These are phyloP conservation scores for Menura novaehollandiae DNA, from an alignment of 2,113 vertebrate genomes.

Conservation along the genomic window DNA sequence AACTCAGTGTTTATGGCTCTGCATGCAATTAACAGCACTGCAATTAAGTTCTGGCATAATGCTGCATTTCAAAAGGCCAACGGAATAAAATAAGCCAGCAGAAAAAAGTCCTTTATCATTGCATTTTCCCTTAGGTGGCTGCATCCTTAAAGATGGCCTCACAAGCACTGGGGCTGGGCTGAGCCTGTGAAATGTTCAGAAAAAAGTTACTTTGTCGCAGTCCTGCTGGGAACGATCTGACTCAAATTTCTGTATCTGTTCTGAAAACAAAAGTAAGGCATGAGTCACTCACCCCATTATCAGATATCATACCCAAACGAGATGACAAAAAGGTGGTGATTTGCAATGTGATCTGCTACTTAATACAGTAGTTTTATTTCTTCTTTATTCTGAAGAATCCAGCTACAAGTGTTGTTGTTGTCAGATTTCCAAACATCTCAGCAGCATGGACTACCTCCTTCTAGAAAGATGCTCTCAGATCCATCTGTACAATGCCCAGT, in stretches of 20 bases:
- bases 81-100: background rate
- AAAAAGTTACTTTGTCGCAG: background rate
- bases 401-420: background rate
- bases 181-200: background rate
- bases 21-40: background rate
- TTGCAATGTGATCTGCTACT: background rate
- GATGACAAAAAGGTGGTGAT: background rate
- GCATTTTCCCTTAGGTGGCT: background rate
- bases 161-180: background rate
- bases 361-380: background rate
- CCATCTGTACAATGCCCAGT: background rate
- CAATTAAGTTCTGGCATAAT: slow-evolving; percentile 17
- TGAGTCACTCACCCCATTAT: background rate
- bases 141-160: background rate
- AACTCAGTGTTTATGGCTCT: background rate
- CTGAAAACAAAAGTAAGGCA: background rate
- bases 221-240: background rate
- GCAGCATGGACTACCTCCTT: background rate
- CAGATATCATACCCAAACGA: background rate
- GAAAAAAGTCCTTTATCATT: background rate
- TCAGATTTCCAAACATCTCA: background rate
- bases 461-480: background rate
- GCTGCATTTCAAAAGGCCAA: background rate
- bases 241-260: background rate
- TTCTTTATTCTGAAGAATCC: background rate